Evolutionary conservation across 2,888 invertebrate species (phyloP).

Genomic region (Hedya salicella): DNA sequence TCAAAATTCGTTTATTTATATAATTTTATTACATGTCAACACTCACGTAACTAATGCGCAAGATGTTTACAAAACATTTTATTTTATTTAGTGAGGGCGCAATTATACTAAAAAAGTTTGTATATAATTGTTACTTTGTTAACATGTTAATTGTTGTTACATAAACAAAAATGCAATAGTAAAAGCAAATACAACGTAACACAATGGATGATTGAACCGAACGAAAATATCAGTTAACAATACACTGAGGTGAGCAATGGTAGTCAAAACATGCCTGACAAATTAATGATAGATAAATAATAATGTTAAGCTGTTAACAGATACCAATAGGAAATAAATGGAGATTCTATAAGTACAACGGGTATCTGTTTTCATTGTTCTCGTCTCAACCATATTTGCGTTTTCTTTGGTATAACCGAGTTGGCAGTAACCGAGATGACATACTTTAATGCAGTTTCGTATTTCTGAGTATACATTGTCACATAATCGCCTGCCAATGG

Average conservation of each 20-base stretch:
- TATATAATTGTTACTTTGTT: constrained; percentile 9
- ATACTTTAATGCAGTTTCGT: constrained; percentile 14
- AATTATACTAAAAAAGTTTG: not conserved
- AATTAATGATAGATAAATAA: too few species aligned
- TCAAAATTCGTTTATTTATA: not conserved
- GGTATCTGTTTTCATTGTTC: not conserved
- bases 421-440: constrained; percentile 3
- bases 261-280: constrained; percentile 1
- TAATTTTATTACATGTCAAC: not conserved
- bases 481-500: not conserved
- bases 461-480: constrained; percentile 11
- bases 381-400: too few species aligned
- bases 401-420: constrained; percentile 1
- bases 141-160: constrained; percentile 22
- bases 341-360: not conserved
- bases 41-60: not conserved
- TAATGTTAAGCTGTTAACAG: too few species aligned
- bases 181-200: constrained; percentile 5
- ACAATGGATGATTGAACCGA: constrained; percentile 9
- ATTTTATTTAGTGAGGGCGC: not conserved
- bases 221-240: not conserved
- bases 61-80: not conserved
- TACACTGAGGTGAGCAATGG: too few species aligned
- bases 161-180: constrained; percentile 10
- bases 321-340: too few species aligned